Base-by-base conservation (phyloP, 2,113 vertebrate genomes). In the Genyomyrus donnyi region DNA sequence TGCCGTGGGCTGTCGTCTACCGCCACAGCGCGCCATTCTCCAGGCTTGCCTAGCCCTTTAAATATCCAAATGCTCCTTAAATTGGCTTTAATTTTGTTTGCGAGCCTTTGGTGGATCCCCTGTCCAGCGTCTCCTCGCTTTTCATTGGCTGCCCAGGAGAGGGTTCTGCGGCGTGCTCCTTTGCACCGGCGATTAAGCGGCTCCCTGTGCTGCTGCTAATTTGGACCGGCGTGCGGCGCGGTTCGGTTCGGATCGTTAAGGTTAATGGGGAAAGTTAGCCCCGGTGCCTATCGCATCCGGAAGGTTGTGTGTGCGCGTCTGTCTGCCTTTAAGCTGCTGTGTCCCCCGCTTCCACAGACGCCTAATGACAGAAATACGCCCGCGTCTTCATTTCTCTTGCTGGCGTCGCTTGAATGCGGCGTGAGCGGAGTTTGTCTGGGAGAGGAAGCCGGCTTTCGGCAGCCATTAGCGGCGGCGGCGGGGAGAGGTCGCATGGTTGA, bases 41-140 rank as follows among this genome's bases (percentile, higher is more conserved):
- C 66, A 9, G 31, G 89, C 92, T 90, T 84, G 31, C 70, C 39
- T 42, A 31, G 19, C 15, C 52, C 87, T 42, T 88, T 46, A 45
- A 58, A 88, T 42, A 88, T 66, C 11, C 35, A 66, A 56, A 52
- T 31, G 86, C 39, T 24, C 35, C 35, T 88, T 66, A 46, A 58
- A 66, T 66, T 21, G 15, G 58, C 87, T 66, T 87, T 31, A 19
- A 52, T 31, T 85, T 66, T 66, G 53, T 2, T 66, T 46, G 52
- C 15, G 17, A 13, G 35, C 66, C 53, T 42, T 42, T 45, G 27
- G 9, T 8, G 85, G 49, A 35, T 87, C 19, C 50, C 31, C 7
- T 2, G 27, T 42, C 39, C 39, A 42, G 39, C 21, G 83, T 13
- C 21, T 8, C 19, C 19, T 45, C 45, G 21, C 17, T n/a, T 85